Evolutionary conservation across 2,797 vertebrate genomes (phyloP).

Genomic region (Danio albolineatus): DNA sequence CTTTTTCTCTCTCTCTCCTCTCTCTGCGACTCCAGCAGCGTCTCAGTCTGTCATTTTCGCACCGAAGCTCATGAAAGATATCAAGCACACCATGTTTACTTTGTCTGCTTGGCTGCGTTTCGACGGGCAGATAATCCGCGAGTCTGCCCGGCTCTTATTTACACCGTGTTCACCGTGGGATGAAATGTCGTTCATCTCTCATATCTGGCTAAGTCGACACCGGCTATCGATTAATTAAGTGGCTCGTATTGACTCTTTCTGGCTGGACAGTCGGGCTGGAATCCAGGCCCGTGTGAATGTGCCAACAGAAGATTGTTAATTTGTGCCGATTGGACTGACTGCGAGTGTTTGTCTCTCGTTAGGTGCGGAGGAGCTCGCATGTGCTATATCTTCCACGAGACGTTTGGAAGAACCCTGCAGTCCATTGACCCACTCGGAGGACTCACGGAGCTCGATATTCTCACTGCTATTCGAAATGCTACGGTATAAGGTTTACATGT

Average conservation of each 20-base stretch:
- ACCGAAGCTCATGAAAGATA: constrained; percentile 29
- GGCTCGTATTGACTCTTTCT: constrained; percentile 43
- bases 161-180: constrained; percentile 24
- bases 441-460: constrained; percentile 80
- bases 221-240: constrained; percentile 53
- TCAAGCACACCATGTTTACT: constrained; percentile 64
- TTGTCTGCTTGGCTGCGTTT: constrained; percentile 65
- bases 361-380: constrained; percentile 86
- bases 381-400: constrained; percentile 89
- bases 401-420: constrained; percentile 85
- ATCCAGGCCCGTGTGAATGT: constrained; percentile 14
- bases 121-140: constrained; percentile 52
- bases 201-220: constrained; percentile 30
- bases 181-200: constrained; percentile 31
- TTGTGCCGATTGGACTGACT: background rate
- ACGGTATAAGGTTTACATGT: constrained; percentile 67
- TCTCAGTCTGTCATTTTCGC: constrained; percentile 27
- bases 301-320: background rate
- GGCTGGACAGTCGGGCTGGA: background rate
- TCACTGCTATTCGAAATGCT: constrained; percentile 85
- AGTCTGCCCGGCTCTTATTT: constrained; percentile 43
- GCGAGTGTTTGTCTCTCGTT: constrained; percentile 9
- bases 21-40: background rate
- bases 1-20: background rate
- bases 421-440: constrained; percentile 85